A percentile compares a stretch with the other conserved stretches of the same genome.
Evolutionary conservation across 2,797 vertebrate species (phyloP).

Genomic region (Paratrypauchen microcephalus): DNA sequence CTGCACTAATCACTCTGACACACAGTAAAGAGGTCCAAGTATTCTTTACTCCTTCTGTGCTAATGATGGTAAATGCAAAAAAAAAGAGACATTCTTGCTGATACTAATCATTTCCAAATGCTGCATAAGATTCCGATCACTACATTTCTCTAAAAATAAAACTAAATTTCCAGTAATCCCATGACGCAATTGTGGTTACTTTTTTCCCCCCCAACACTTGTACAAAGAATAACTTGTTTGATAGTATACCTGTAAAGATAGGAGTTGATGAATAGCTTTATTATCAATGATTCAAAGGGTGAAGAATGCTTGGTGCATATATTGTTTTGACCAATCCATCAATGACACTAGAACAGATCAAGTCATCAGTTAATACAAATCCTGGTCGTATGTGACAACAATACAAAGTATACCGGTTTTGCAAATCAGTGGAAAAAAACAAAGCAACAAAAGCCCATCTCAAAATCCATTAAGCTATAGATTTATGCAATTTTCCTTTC

Average conservation of each 20-base stretch:
- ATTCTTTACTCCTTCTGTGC: not conserved
- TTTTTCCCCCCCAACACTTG: no score
- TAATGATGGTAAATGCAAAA: not conserved
- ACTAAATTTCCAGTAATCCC: constrained; percentile 22
- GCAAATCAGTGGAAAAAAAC: not conserved
- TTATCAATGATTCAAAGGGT: not conserved
- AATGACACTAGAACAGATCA: not conserved
- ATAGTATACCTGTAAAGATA: not conserved
- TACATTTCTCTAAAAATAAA: constrained; percentile 11
- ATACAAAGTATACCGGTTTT: not conserved
- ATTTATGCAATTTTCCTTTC: not conserved
- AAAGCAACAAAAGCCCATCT: not conserved
- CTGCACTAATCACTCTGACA: not conserved
- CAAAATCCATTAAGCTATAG: not conserved
- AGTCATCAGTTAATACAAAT: not conserved
- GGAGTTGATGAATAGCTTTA: not conserved
- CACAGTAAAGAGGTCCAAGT: not conserved
- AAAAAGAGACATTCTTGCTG: not conserved
- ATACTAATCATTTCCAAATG: constrained; percentile 21
- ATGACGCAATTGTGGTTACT: not conserved
- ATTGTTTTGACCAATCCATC: constrained; percentile 1
- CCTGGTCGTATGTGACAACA: not conserved
- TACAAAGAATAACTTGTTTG: constrained; percentile 14
- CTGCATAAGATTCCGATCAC: constrained; percentile 13
- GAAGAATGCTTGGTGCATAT: not conserved